Evolutionary conservation across 2,888 invertebrate species (phyloP).

Genomic region (Eilema depressum): DNA sequence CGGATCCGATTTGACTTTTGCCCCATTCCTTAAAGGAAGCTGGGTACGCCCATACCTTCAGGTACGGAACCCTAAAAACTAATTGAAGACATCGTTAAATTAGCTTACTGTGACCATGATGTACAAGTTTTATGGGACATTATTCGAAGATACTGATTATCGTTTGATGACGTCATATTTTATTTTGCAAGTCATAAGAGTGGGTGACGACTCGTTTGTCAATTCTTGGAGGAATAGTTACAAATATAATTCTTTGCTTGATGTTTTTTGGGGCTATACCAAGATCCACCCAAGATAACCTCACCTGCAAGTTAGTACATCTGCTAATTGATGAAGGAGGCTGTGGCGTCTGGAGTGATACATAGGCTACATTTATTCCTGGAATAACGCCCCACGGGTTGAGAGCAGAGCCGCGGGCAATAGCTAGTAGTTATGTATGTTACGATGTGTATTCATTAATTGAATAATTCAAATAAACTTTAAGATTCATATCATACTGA

Average conservation of each 20-base stretch:
- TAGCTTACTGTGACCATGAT: conserved; percentile 11
- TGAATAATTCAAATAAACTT: background rate
- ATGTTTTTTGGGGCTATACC: background rate
- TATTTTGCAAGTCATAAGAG: conserved; percentile 3
- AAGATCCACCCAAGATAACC: too few species aligned
- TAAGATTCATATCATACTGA: background rate
- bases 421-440: too few species aligned
- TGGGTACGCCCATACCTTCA: too few species aligned
- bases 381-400: too few species aligned
- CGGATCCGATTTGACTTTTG: too few species aligned
- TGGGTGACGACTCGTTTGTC: background rate
- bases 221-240: background rate
- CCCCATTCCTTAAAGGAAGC: too few species aligned
- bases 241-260: background rate
- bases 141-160: background rate
- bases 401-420: too few species aligned
- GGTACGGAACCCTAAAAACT: background rate
- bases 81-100: conserved; percentile 31
- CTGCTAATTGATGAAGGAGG: too few species aligned
- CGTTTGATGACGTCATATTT: background rate
- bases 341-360: too few species aligned
- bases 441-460: too few species aligned
- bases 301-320: too few species aligned
- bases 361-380: too few species aligned
- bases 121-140: background rate